Evolutionary conservation across 2,888 invertebrate genomes (phyloP).

Genomic region (Baronia brevicornis): DNA sequence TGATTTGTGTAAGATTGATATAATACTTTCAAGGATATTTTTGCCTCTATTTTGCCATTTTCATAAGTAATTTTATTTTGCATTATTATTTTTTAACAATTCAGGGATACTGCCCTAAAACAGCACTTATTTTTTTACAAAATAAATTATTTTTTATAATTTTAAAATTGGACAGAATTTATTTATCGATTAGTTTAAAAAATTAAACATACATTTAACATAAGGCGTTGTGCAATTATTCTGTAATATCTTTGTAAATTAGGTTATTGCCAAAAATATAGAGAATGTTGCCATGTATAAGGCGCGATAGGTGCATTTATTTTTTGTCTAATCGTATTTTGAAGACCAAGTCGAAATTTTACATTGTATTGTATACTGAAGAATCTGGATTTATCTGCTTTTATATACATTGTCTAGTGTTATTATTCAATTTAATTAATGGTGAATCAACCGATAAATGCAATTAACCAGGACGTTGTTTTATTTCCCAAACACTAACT

Average conservation of each 20-base stretch:
- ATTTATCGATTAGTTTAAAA: constrained; percentile 19
- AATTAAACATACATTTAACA: constrained; percentile 8
- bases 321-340: constrained; percentile 53
- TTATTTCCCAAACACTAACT: constrained; percentile 18
- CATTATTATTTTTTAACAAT: constrained; percentile 7
- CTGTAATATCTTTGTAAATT: constrained; percentile 11
- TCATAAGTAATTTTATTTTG: constrained; percentile 12
- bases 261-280: constrained; percentile 53
- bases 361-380: constrained; percentile 18
- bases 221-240: constrained; percentile 16
- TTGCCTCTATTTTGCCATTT: constrained; percentile 10
- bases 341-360: constrained; percentile 23
- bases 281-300: constrained; percentile 58
- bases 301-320: constrained; percentile 63
- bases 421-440: constrained; percentile 47
- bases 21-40: too few species aligned
- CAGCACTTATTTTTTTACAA: constrained; percentile 21
- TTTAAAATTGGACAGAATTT: constrained; percentile 17
- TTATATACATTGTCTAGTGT: constrained; percentile 61
- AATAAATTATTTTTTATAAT: constrained; percentile 32
- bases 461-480: constrained; percentile 47
- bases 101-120: constrained; percentile 18
- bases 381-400: constrained; percentile 52
- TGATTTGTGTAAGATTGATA: constrained; percentile 10
- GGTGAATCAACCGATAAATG: constrained; percentile 49